Conservation (phyloP, 1,140 invertebrate genomes). For the Hyles euphorbiae region DNA sequence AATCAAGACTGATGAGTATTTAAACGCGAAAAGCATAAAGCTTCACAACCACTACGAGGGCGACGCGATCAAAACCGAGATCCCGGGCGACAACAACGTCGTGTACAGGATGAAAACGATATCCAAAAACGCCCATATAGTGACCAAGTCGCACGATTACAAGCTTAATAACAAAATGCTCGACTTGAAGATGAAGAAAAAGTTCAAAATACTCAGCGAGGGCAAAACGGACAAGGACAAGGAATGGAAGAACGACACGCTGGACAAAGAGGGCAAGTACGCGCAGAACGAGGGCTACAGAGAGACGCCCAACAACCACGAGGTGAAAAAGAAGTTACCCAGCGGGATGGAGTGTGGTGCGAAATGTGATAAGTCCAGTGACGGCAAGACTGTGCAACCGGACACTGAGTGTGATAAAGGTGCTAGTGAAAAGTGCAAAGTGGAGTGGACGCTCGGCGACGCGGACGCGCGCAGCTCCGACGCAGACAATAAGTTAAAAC, state of each 20-base stretch:
- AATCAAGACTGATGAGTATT: constrained; percentile 66
- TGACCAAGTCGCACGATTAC: constrained; percentile 66
- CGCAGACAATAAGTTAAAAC: constrained; percentile 60
- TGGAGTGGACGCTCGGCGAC: constrained; percentile 60
- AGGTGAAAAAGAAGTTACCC: constrained; percentile 63
- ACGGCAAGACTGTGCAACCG: constrained; percentile 54
- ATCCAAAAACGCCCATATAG: constrained; percentile 70
- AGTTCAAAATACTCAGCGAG: constrained; percentile 52
- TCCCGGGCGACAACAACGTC: constrained; percentile 56
- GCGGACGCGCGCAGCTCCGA: constrained; percentile 34
- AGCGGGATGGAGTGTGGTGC: constrained; percentile 34
- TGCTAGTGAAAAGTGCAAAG: constrained; percentile 65
- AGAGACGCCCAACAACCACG: constrained; percentile 63
- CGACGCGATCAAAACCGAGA: constrained; percentile 50
- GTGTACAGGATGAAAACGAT: constrained; percentile 70
- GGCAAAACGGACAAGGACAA: constrained; percentile 53
- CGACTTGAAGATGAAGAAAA: constrained; percentile 65
- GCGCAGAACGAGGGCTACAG: constrained; percentile 72
- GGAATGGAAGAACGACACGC: constrained; percentile 57
- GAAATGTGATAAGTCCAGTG: constrained; percentile 67
- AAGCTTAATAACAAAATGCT: constrained; percentile 60
- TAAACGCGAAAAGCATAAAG: constrained; percentile 60
- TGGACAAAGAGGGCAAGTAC: constrained; percentile 70
- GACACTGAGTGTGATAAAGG: constrained; percentile 52
- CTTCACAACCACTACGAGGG: constrained; percentile 57